A percentile compares a stretch with the other conserved stretches of the same genome.
Evolutionary conservation across 2,888 invertebrate genomes (phyloP).

Genomic region (Ormyrus thymus): DNA sequence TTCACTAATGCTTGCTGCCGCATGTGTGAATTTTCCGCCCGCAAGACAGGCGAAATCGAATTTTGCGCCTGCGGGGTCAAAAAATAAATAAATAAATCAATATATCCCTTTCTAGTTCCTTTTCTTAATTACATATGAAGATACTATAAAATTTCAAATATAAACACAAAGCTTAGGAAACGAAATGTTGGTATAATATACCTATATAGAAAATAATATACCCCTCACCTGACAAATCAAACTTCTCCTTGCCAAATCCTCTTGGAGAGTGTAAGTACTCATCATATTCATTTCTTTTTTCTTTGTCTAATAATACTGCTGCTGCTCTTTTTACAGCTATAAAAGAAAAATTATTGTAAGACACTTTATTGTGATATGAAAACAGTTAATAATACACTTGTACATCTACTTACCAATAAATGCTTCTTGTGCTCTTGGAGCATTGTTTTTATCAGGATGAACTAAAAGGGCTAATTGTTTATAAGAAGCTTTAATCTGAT

Average conservation of each 20-base stretch:
- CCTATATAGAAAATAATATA: not conserved
- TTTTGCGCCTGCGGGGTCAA: too few relatives aligned
- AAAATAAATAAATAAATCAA: too few relatives aligned
- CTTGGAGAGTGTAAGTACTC: constrained; percentile 27
- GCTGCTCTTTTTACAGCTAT: constrained; percentile 46
- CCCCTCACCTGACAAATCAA: constrained; percentile 44
- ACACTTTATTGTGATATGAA: not conserved
- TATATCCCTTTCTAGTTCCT: too few relatives aligned
- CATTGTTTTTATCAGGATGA: constrained; percentile 54
- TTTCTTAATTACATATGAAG: too few relatives aligned
- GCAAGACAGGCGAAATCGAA: too few relatives aligned
- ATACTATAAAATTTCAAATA: not conserved
- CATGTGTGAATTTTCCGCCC: too few relatives aligned
- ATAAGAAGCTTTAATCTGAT: constrained; percentile 47
- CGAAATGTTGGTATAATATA: too few relatives aligned
- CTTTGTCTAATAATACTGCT: constrained; percentile 50
- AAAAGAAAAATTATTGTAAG: constrained; percentile 4
- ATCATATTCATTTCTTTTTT: constrained; percentile 44
- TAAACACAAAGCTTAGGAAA: not conserved
- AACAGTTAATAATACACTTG: not conserved
- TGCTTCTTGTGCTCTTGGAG: constrained; percentile 49
- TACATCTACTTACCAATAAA: constrained; percentile 33
- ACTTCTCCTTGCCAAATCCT: constrained; percentile 33
- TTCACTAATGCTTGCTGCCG: too few relatives aligned
- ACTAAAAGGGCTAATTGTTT: constrained; percentile 43